These are phyloP conservation scores for Sus scrofa DNA, from an alignment of 2,113 vertebrate species.

Conservation along the genomic window DNA sequence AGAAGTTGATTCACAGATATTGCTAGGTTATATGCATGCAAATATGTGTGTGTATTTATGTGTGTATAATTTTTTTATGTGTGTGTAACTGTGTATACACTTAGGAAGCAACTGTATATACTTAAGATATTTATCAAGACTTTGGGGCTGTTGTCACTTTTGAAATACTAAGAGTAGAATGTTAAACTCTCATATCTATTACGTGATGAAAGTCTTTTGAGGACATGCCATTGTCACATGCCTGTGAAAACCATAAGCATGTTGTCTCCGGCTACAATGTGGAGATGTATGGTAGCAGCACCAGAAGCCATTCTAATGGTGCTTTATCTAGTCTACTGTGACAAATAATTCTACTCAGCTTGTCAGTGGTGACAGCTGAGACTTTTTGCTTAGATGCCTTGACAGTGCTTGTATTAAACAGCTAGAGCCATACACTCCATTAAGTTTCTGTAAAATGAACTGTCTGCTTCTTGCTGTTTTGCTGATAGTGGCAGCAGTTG, in stretches of 20 bases:
- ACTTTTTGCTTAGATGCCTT: slow-evolving; percentile 89
- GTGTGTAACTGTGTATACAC: too few relatives aligned
- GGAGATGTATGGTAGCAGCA: slow-evolving; percentile 76
- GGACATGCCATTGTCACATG: not conserved
- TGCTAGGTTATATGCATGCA: not conserved
- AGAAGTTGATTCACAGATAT: slow-evolving; percentile 23
- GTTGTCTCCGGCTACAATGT: slow-evolving; percentile 16
- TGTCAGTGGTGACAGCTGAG: slow-evolving; percentile 89
- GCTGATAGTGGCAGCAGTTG: slow-evolving; percentile 82
- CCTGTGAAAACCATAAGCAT: slow-evolving; percentile 23
- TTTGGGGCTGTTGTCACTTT: not conserved
- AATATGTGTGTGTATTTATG: not conserved
- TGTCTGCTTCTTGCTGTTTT: slow-evolving; percentile 88
- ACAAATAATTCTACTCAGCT: slow-evolving; percentile 90
- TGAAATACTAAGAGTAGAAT: not conserved
- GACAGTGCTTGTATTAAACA: slow-evolving; percentile 90
- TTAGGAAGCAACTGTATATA: not conserved
- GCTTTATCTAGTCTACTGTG: slow-evolving; percentile 87
- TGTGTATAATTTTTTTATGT: not conserved
- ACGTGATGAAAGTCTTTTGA: slow-evolving; percentile 18
- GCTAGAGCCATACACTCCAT: slow-evolving; percentile 89
- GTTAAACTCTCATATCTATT: not conserved
- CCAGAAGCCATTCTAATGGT: slow-evolving; percentile 75
- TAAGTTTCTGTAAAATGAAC: slow-evolving; percentile 92
- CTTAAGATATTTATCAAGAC: not conserved